Base-by-base conservation (phyloP, 2,797 vertebrate genomes). In the Gambelia wislizenii region DNA sequence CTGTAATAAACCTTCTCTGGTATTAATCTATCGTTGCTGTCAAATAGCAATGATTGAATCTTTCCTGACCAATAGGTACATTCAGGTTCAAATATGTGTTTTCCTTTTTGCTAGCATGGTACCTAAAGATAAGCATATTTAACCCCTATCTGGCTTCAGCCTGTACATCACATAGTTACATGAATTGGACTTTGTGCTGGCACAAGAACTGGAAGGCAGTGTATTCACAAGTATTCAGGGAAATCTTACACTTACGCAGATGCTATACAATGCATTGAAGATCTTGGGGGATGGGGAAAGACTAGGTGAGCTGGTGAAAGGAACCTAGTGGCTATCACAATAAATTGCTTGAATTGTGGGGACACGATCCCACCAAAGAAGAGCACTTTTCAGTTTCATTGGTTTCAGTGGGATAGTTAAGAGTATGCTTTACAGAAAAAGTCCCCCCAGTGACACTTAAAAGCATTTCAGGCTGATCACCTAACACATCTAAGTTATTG, bases 1-100 rank as follows among this genome's bases (percentile, higher is more conserved):
- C 59, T 67, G 69, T 82, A 67, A 83, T 77, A 81, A 89, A 59
- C 44, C 54, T 74, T 25, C 54, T 64, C 33, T 25, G 20, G 64
- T 81, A 64, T 85, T 85, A 90, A 92, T 93, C 89, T 83, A 86
- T 83, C 89, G 92, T 89, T 93, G 75, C 90, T 92, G 92, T 87
- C 93, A 92, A 95, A 96, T 64, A 25, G 33, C 22, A 93, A 86
- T 59, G 75, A 87, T 7, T 4, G 56, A 90, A 83, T 67, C 86
- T 83, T 92, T 93, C 14, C 75, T 74, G 76, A 33, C 49, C 75
- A 59, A 49, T 27, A 27, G 25, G 13, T 47, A 30, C 49, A 72
- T 54, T 78, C 61, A 10, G 27, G 27, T 39, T 70, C 44, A 83
- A 64, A 83, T 4, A 64, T 42, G 8, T 0, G 1, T 30, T n/a